Evolutionary conservation across 2,113 vertebrate genomes (phyloP).

Genomic region (Pycnonotus jocosus): DNA sequence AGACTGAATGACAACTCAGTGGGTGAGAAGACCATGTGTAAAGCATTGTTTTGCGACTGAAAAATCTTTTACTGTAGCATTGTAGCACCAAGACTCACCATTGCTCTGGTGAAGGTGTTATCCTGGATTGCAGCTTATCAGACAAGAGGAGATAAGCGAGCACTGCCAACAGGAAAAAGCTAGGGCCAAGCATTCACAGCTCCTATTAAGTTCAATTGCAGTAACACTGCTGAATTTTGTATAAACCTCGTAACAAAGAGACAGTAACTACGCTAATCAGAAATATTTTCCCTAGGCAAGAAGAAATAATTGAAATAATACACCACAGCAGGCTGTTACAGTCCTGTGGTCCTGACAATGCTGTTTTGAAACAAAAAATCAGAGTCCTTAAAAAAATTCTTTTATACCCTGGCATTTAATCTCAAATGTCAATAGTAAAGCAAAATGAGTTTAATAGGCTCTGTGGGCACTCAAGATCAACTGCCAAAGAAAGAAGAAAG

Average conservation of each 20-base stretch:
- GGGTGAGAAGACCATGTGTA: neutral
- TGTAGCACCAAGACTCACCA: neutral
- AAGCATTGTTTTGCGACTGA: neutral
- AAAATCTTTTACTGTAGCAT: neutral
- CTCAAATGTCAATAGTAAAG: slow-evolving; percentile 7
- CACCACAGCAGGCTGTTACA: neutral
- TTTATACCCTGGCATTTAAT: slow-evolving; percentile 18
- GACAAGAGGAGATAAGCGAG: neutral
- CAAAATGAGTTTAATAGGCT: slow-evolving; percentile 17
- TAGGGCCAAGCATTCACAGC: neutral
- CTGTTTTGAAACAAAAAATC: neutral
- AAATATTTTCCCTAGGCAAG: neutral
- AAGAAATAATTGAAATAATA: neutral
- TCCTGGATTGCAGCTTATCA: neutral
- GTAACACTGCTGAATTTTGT: neutral
- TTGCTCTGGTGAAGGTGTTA: neutral
- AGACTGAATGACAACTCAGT: neutral
- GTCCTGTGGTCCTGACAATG: neutral
- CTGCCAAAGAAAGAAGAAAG: neutral
- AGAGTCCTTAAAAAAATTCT: neutral
- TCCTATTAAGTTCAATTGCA: neutral
- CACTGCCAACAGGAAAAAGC: neutral
- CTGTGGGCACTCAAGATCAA: neutral
- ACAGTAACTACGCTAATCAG: neutral
- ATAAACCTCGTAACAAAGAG: neutral